phyloP scores from a whole-genome alignment of 2,797 vertebrate genomes.

The Apodemus agrarius region DNA sequence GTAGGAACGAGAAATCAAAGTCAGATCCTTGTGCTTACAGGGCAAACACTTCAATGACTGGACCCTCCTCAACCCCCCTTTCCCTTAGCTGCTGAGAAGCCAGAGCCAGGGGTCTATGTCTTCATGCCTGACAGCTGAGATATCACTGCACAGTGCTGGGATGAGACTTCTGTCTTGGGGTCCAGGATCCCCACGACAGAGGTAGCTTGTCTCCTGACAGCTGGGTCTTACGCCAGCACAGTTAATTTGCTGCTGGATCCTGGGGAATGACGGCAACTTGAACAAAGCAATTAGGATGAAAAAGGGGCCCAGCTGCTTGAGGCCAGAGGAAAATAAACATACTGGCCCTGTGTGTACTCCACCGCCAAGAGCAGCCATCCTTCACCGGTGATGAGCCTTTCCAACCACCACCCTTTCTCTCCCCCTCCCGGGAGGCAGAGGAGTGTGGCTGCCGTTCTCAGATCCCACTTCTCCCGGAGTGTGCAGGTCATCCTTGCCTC shows the following conservation, averaged over 20 bases:
- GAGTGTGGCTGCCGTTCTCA: background rate
- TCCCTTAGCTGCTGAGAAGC: background rate
- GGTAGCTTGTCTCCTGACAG: background rate
- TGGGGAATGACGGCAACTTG: slow-evolving; percentile 73
- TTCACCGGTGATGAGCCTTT: slow-evolving; percentile 71
- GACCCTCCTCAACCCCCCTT: background rate
- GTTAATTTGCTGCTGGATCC: slow-evolving; percentile 57
- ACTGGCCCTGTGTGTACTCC: slow-evolving; percentile 59
- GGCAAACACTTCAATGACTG: background rate
- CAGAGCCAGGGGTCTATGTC: background rate
- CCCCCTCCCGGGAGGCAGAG: background rate
- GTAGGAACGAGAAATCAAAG: background rate
- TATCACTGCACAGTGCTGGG: background rate
- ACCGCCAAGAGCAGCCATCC: slow-evolving; percentile 68
- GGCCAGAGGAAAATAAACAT: slow-evolving; percentile 80
- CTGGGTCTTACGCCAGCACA: slow-evolving; percentile 60
- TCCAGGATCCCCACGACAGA: background rate
- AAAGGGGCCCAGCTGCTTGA: slow-evolving; percentile 75
- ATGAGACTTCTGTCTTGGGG: background rate
- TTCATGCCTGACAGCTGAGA: background rate
- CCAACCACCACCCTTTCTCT: background rate
- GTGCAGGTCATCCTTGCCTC: background rate
- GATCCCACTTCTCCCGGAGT: background rate
- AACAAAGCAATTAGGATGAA: slow-evolving; percentile 79
- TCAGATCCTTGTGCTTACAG: background rate